Percentiles rank a stretch among this genome's conserved stretches.
phyloP scores from a whole-genome alignment of 1,140 invertebrate genomes.

The Anastrepha ludens region DNA sequence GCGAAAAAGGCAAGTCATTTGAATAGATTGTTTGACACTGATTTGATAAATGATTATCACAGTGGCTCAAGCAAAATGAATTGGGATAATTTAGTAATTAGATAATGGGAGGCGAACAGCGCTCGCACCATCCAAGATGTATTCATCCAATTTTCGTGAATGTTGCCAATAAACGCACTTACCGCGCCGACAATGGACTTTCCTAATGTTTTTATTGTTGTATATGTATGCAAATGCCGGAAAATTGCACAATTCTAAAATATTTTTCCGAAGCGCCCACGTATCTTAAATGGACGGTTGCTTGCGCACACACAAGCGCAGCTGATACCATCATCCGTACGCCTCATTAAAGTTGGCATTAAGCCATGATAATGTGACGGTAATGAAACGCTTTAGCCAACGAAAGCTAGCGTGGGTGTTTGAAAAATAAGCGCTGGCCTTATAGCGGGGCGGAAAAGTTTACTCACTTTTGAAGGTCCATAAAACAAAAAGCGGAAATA shows the following conservation, averaged over 20 bases:
- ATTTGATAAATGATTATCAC: constrained; percentile 10
- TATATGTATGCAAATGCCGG: not conserved
- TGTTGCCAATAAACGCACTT: not conserved
- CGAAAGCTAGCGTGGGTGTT: not conserved
- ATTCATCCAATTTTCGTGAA: not conserved
- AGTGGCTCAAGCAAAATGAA: constrained; percentile 1
- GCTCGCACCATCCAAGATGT: not conserved
- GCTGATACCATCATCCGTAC: too few relatives aligned
- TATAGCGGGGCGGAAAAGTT: not conserved
- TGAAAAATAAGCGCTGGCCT: not conserved
- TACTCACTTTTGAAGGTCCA: not conserved
- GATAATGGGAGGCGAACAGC: not conserved
- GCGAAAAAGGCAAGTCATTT: not conserved
- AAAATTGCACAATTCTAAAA: not conserved
- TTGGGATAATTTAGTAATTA: not conserved
- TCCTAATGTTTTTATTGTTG: not conserved
- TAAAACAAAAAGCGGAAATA: constrained; percentile 19
- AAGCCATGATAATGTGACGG: constrained; percentile 14
- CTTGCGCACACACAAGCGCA: not conserved
- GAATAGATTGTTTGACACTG: not conserved
- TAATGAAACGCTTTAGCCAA: not conserved
- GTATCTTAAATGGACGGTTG: not conserved
- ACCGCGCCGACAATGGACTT: too few relatives aligned
- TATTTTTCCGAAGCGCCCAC: not conserved
- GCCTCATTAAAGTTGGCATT: not conserved